Evolutionary conservation across 2,797 vertebrate genomes (phyloP).

Genomic region (Rhinella marina): DNA sequence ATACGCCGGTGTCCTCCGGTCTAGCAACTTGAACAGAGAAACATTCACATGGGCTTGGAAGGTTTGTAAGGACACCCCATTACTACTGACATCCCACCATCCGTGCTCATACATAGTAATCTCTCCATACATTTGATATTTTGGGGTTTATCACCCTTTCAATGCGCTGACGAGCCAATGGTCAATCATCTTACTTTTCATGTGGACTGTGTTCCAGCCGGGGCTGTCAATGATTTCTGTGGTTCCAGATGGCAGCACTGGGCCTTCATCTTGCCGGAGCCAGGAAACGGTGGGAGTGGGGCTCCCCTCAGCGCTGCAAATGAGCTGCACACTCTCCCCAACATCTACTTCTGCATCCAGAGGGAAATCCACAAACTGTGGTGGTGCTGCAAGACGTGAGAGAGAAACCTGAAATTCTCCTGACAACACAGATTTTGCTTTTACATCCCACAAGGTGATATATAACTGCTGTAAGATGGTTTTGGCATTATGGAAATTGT

Average conservation of each 20-base stretch:
- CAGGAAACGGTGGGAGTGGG: conserved; percentile 80
- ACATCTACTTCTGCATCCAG: conserved; percentile 71
- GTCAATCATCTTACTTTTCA: conserved; percentile 78
- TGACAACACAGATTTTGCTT: too few species aligned
- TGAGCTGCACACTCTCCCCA: conserved; percentile 80
- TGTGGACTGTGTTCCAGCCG: conserved; percentile 43
- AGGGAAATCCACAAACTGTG: conserved; percentile 79
- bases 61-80: background rate
- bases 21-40: conserved; percentile 75
- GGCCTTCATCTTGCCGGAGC: conserved; percentile 77
- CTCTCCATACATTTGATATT: too few species aligned
- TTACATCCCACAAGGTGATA: too few species aligned
- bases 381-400: conserved; percentile 73
- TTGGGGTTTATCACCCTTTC: too few species aligned
- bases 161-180: too few species aligned
- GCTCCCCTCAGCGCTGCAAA: conserved; percentile 77
- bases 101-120: background rate
- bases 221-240: conserved; percentile 27
- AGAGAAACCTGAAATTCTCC: background rate
- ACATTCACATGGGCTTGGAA: background rate
- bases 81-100: background rate
- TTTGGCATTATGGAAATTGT: background rate
- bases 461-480: too few species aligned
- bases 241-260: conserved; percentile 61
- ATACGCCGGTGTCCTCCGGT: conserved; percentile 82